Base-by-base conservation (phyloP, 2,113 vertebrate genomes). In the Cryptomyrus ogoouensis region DNA sequence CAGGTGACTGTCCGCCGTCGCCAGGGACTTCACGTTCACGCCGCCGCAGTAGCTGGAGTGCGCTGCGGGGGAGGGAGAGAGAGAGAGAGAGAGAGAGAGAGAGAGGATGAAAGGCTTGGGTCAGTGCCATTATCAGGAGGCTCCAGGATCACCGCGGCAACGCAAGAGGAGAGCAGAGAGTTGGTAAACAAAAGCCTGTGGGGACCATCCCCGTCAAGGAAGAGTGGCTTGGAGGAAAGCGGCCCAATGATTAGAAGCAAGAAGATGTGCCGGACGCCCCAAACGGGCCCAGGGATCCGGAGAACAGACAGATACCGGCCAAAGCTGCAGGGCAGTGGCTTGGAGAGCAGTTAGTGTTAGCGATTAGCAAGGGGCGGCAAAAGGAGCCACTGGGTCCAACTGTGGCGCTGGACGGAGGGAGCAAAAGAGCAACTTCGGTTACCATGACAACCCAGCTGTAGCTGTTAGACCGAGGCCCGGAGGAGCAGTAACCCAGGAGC, bases 11-110 rank as follows among this genome's bases (percentile, higher is more conserved):
- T 97, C 97, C 93, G 96, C 95, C 88, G 95, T 96, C 91, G 94
- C 95, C 93, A 95, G 93, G 74, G 95, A 96, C 92, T 94, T 96
- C 90, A 97, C 96, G 91, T 97, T 97, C 95, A 96, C 94, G 92
- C 96, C 97, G 92, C 97, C 96, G 93, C 95, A 96, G 95, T 95
- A 97, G 94, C 96, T 95, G 1, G 96, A 95, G 93, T 96, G 96
- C 94, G 96, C 98, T 99, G 97, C 89, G 97, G 97, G 77, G 93
- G 31, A 94, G 50, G 93, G 83, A 92, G 31, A 94, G 53, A 92
- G 31, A 94, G 53, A 93, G 83, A 92, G 31, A 94, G 50, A 93
- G 83, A 92, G 27, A 94, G 31, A 94, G 53, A 93, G 83, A 92
- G 31, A 42, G 17, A 3, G 58, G 9, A 58, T 42, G 21, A n/a